Percentiles rank a stretch among this genome's conserved stretches.
phyloP scores from a whole-genome alignment of 2,113 vertebrate species.

The Bubo scandiacus region DNA sequence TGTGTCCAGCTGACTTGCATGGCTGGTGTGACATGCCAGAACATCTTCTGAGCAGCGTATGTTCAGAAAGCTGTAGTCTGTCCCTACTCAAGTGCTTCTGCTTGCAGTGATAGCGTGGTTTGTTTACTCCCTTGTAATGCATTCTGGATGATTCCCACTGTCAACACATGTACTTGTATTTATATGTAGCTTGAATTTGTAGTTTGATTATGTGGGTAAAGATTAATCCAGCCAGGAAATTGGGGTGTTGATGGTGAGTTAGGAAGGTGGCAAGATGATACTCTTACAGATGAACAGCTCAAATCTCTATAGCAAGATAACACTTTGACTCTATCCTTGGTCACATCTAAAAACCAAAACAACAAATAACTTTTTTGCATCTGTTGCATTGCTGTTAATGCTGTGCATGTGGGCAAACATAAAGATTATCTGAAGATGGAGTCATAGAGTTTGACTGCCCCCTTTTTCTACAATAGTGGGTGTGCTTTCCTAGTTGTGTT shows the following conservation, averaged over 20 bases:
- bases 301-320: neutral
- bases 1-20: neutral
- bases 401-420: neutral
- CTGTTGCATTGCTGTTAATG: neutral
- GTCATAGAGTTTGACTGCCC: neutral
- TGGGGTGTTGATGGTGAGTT: neutral
- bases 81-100: neutral
- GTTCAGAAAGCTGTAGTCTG: neutral
- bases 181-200: neutral
- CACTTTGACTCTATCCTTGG: neutral
- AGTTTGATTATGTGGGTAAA: neutral
- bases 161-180: too few species aligned
- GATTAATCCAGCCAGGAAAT: neutral
- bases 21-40: neutral
- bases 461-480: neutral
- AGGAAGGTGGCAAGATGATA: neutral
- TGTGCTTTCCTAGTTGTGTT: neutral
- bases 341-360: neutral
- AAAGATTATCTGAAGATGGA: neutral
- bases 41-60: neutral
- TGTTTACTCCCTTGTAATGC: neutral
- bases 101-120: neutral
- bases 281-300: neutral
- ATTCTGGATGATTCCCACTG: neutral
- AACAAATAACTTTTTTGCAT: neutral